Evolutionary conservation across 2,888 invertebrate species (phyloP).

Genomic region (Chalcosyrphus nemorum): DNA sequence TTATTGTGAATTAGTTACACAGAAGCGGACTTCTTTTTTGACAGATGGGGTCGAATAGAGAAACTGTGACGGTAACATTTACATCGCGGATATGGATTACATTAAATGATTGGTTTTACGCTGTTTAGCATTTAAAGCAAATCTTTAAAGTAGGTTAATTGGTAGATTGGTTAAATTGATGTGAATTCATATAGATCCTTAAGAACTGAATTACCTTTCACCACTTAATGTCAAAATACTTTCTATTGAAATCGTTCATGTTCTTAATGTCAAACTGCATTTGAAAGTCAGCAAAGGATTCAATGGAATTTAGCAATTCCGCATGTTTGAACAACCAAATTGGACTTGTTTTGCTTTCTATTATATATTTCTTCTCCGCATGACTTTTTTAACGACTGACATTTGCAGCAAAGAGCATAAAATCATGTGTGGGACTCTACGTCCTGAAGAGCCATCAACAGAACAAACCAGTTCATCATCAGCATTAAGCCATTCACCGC

Average conservation of each 20-base stretch:
- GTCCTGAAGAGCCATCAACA: constrained; percentile 6
- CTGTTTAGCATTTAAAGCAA: too few relatives aligned
- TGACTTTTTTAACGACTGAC: constrained; percentile 27
- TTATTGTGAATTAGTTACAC: constrained; percentile 16
- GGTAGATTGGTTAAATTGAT: too few relatives aligned
- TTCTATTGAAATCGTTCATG: constrained; percentile 1
- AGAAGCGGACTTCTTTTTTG: constrained; percentile 8
- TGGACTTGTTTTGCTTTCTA: background rate
- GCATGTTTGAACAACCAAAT: constrained; percentile 12
- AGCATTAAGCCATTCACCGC: constrained; percentile 34
- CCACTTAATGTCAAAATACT: background rate
- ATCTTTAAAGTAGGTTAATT: background rate
- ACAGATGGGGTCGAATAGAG: constrained; percentile 12
- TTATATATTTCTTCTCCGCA: background rate
- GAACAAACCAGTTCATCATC: constrained; percentile 58
- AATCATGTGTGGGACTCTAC: constrained; percentile 37
- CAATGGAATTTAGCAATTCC: background rate
- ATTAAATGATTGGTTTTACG: too few relatives aligned
- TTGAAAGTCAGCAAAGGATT: constrained; percentile 21
- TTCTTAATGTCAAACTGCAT: constrained; percentile 29
- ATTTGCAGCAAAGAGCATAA: constrained; percentile 13
- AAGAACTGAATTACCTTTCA: background rate
- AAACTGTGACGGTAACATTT: background rate
- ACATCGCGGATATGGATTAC: too few relatives aligned
- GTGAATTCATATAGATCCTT: too few relatives aligned